Conservation (phyloP, 2,113 vertebrate genomes). For the Hypocryptadius cinnamomeus region DNA sequence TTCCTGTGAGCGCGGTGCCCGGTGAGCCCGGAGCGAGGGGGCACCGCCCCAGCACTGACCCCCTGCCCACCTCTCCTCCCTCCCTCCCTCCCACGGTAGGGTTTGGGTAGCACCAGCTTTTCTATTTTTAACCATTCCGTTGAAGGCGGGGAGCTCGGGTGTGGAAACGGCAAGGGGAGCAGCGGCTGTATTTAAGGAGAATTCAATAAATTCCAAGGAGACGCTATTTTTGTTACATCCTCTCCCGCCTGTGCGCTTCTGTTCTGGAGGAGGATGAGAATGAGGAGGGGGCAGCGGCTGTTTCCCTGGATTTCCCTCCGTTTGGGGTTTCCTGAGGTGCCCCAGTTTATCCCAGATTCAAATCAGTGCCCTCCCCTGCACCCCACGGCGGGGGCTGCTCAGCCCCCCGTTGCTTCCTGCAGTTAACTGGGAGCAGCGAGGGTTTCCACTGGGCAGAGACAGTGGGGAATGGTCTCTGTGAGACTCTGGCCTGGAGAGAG, state of each 20-base stretch:
- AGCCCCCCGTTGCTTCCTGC: neutral
- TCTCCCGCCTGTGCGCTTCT: conserved; percentile 12
- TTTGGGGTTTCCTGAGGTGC: neutral
- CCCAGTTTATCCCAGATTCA: neutral
- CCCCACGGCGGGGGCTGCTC: neutral
- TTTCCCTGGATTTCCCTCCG: neutral
- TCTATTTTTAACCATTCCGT: conserved; percentile 28
- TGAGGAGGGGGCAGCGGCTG: neutral
- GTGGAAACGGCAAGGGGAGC: neutral
- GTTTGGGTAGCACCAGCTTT: conserved; percentile 64
- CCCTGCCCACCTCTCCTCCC: neutral
- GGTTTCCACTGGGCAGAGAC: neutral
- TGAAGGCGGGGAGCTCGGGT: neutral
- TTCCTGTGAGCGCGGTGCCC: conserved; percentile 29
- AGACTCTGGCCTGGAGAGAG: neutral
- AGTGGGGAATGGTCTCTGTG: neutral
- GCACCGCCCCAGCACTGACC: neutral
- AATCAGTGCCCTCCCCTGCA: neutral
- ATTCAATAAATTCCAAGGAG: conserved; percentile 43
- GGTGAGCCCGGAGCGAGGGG: neutral
- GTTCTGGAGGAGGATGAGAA: neutral
- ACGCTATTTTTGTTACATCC: conserved; percentile 48
- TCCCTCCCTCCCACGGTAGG: neutral
- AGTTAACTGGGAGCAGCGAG: neutral
- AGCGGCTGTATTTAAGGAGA: neutral